Evolutionary conservation across 2,797 vertebrate species (phyloP), one percentile per base, ranked within the genome.

Genomic region (Triplophysa bombifrons): DNA sequence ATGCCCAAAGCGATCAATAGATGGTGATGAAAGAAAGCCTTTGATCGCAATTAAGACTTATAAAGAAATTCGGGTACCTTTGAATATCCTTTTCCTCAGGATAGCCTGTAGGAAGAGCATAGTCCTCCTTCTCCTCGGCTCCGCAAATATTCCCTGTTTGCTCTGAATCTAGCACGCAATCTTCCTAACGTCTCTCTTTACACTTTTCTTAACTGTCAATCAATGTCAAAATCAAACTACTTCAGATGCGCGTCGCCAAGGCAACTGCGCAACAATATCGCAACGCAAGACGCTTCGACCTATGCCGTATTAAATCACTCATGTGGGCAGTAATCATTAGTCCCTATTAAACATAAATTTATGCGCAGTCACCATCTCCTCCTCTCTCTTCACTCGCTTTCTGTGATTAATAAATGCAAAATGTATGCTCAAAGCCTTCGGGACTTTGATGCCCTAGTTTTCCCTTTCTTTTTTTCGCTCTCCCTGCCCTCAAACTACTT

Each of bases 31-130:
- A 78, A 64, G 41, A 73, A 64, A 78, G 76, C 17, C 48, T 80
- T 69, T 80, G 64, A 74, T 68, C 1, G 1, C 64, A 74, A 25
- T 56, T 51, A 51, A 74, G 16, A 67, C 30, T 44, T 74, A n/a
- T 53, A 48, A 53, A n/a, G 11, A 38, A 71, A 53, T 13, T 13
- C 12, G 20, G 67, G 85, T 93, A 94, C 93, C 93, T 94, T 92
- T 94, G 51, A 88, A 91, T 48, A 92, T 90, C 85, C 92, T 87
- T 87, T 90, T 92, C 84, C 91, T 93, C 80, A 94, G 85, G 34
- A 94, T 91, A 4, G 93, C 88, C 88, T 94, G 93, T 84, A 94
- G 90, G 84, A 94, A 94, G 87, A 94, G 92, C 93, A 94, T 94
- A 61, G 87, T 91, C 76, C 76, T 83, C 68, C 74, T 76, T 46